Evolutionary conservation across 2,113 vertebrate species (phyloP).

Genomic region (Saimiri boliviensis): DNA sequence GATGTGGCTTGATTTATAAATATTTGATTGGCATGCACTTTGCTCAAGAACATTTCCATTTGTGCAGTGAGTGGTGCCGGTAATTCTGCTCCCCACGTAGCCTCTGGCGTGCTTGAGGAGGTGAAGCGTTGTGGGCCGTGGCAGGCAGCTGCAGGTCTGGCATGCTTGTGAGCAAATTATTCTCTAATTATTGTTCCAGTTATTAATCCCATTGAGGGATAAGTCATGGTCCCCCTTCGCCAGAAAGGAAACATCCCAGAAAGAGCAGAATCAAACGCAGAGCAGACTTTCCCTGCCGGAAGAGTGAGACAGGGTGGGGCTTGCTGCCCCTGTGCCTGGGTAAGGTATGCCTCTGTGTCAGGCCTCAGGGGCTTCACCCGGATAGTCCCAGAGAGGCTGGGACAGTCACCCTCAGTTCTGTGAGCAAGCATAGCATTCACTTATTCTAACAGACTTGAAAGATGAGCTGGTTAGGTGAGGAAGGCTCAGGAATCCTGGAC

Average conservation of each 20-base stretch:
- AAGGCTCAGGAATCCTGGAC: neutral
- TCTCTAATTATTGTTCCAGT: neutral
- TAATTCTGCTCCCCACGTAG: neutral
- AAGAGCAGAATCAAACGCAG: neutral
- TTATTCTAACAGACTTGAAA: neutral
- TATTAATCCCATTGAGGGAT: neutral
- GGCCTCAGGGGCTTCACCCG: neutral
- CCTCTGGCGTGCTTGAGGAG: neutral
- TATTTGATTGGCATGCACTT: slow-evolving; percentile 67
- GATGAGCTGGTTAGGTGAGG: neutral
- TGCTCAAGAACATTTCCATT: slow-evolving; percentile 58
- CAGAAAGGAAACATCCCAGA: neutral
- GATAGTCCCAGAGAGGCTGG: neutral
- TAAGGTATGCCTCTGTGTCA: accelerated
- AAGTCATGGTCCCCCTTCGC: neutral
- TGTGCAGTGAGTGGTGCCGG: neutral
- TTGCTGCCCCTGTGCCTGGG: neutral
- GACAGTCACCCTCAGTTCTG: neutral
- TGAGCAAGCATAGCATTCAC: neutral
- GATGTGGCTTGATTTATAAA: slow-evolving; percentile 73
- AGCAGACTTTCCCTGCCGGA: neutral
- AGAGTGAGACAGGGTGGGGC: neutral
- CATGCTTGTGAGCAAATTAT: neutral
- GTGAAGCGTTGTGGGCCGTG: accelerated
- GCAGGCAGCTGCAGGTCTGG: neutral